Percentiles rank a stretch among this genome's conserved stretches.
These are phyloP conservation scores for Eumaeus atala DNA, from an alignment of 1,140 invertebrate genomes.

Conservation along the genomic window DNA sequence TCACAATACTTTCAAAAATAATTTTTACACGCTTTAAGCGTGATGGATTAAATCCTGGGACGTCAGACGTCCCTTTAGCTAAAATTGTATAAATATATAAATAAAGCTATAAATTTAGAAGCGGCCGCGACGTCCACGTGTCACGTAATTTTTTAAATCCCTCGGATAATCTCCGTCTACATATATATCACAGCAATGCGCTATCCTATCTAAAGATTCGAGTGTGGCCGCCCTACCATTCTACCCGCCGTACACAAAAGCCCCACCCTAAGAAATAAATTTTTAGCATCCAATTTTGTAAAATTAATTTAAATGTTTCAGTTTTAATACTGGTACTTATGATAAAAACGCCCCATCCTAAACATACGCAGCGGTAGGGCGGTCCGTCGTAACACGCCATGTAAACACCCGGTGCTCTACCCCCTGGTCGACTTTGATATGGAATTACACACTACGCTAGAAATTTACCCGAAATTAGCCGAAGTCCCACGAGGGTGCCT, in stretches of 20 bases:
- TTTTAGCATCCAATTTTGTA: too few relatives aligned
- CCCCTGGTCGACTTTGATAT: constrained; percentile 4
- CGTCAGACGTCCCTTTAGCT: constrained; percentile 10
- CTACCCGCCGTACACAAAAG: too few relatives aligned
- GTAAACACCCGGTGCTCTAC: constrained; percentile 55
- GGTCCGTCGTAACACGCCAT: constrained; percentile 35
- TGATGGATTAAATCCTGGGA: constrained; percentile 26
- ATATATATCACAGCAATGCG: constrained; percentile 62
- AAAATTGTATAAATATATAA: constrained; percentile 11
- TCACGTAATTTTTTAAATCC: constrained; percentile 15
- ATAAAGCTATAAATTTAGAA: constrained; percentile 16
- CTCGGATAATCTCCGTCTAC: constrained; percentile 40
- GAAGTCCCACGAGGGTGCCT: too few relatives aligned
- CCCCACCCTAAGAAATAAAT: too few relatives aligned
- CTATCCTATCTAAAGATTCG: constrained; percentile 42
- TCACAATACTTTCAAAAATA: constrained; percentile 1
- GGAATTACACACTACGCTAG: background rate
- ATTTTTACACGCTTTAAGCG: constrained; percentile 12
- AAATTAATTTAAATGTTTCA: too few relatives aligned
- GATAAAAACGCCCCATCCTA: too few relatives aligned
- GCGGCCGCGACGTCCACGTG: constrained; percentile 17
- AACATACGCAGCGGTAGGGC: constrained; percentile 14
- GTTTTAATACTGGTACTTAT: too few relatives aligned
- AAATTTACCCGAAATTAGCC: too few relatives aligned
- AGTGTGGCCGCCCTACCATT: constrained; percentile 22